Evolutionary conservation across 2,113 vertebrate genomes (phyloP).

Genomic region (Nothoprocta perdicaria): DNA sequence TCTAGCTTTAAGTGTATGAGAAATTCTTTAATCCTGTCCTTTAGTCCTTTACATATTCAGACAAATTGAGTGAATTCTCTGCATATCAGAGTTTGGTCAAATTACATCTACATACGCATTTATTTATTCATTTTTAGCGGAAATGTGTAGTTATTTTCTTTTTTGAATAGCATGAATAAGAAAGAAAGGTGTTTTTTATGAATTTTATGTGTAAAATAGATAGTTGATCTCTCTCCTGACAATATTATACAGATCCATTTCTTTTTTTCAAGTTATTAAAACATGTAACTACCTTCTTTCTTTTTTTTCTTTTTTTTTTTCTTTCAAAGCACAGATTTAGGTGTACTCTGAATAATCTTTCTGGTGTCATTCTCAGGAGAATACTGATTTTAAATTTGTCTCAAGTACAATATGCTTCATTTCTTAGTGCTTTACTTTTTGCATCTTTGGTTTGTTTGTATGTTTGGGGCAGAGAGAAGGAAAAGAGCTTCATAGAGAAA

Average conservation of each 20-base stretch:
- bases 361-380: not conserved
- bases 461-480: fast-evolving
- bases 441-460: not conserved
- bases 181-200: not conserved
- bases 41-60: not conserved
- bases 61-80: not conserved
- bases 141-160: not conserved
- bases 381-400: not conserved
- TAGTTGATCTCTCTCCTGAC: not conserved
- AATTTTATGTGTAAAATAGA: not conserved
- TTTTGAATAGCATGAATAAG: not conserved
- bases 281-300: not conserved
- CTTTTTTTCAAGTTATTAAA: not conserved
- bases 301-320: not conserved
- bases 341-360: not conserved
- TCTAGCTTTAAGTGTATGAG: not conserved
- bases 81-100: not conserved
- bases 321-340: not conserved
- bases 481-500: not conserved
- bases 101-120: not conserved
- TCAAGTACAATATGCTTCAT: not conserved
- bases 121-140: not conserved
- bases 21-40: not conserved
- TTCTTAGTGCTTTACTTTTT: not conserved
- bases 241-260: not conserved